Evolutionary conservation across 2,113 vertebrate species (phyloP), one percentile per base, ranked within the genome.

Genomic region (Dicaeum eximium): DNA sequence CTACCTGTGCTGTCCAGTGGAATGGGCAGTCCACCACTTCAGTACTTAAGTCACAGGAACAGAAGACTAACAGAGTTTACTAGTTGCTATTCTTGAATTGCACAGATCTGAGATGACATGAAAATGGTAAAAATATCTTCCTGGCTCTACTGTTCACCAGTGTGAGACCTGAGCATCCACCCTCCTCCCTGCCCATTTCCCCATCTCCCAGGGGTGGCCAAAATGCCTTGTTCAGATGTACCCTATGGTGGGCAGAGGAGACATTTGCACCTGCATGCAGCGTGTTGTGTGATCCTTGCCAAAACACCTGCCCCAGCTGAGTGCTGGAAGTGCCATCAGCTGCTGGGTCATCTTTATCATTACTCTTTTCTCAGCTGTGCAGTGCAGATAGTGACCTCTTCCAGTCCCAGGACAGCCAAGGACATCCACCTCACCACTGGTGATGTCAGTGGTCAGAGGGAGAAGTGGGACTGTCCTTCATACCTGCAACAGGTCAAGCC

Each of bases 401-500:
- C 37, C 17, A 40, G 45, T 15, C 11, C 27, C 64, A 66, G 58
- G n/a, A 88, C 45, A 94, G 14, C 21, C 47, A 84, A 74, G 44
- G 21, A 35, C 33, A 61, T 18, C 50, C 21, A 58, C 33, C 80
- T 67, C 13, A 78, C 7, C 28, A 22, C 11, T 13, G 31, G 12
- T 60, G 60, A 86, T 23, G 40, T 31, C 56, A 67, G 15, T 27
- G n/a, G 51, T 84, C 69, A 69, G 53, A 56, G 31, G 20, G 42
- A 11, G 11, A 38, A 24, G 20, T 15, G 47, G 4, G 13, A 70
- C 7, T 0, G 0, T 74, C 47, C 35, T 67, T 83, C 50, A 48
- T 11, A 40, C 2, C 2, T 8, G 3, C 38, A 86, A 23, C 45
- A 54, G 27, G 65, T 61, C 65, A 79, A 54, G 69, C 64, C 3